Evolutionary conservation across 2,113 vertebrate genomes (phyloP), one percentile per base, ranked within the genome.

Genomic region (Aspidoscelis tigris): DNA sequence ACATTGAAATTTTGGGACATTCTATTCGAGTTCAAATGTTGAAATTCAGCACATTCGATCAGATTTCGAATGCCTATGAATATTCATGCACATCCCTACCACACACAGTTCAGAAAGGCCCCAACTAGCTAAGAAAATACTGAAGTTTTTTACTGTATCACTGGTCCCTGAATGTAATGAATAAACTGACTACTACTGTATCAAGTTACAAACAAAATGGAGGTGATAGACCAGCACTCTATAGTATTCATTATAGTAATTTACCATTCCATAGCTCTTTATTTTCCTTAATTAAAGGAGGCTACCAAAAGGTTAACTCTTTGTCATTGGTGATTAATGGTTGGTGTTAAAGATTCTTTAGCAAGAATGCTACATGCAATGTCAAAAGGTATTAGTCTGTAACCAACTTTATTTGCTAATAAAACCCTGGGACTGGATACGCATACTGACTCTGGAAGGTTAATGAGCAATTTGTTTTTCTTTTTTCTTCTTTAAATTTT

Each of bases 251-350:
- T 55, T 71, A 72, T 50, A 5, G 4, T 50, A 84, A 85, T 86
- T 20, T 69, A 50, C 86, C 72, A 55, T 77, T 76, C 82, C 58
- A 33, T n/a, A 65, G 79, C n/a, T n/a, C 7, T 89, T 86, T 39
- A 73, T 89, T 90, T 93, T 72, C 77, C 72, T 80, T 88, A 33
- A 86, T 87, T 86, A 89, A 81, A 86, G 55, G 39, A 83, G 39
- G 69, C 47, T 69, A 75, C 41, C 71, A 72, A 79, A 83, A 91
- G 87, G 81, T 85, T 84, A 86, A 76, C 14, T 7, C 81, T 84
- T 80, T 92, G 80, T 80, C 83, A 73, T 26, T 88, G 73, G 79
- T 92, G 85, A 91, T 90, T 90, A 90, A 88, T 86, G 78, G 14
- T 64, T 74, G 76, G 74, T 88, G 87, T 87, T 90, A 88, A 88